phyloP scores from a whole-genome alignment of 1,140 invertebrate genomes.

The Tetragnatha versicolor region DNA sequence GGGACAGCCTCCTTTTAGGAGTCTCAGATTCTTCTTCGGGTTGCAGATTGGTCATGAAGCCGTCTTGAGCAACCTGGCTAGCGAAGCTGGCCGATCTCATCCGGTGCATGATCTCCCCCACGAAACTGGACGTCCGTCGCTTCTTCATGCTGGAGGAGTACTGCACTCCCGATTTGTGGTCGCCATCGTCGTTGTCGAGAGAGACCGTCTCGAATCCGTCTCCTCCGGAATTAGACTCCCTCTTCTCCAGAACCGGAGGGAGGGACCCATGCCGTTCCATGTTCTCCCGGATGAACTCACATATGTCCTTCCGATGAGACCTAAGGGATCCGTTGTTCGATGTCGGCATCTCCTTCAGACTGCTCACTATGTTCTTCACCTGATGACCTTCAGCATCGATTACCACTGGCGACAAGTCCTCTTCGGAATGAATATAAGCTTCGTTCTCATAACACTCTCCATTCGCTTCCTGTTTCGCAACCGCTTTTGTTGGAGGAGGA shows the following conservation, averaged over 20 bases:
- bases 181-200: neutral
- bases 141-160: slow-evolving; percentile 7
- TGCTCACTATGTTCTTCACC: neutral
- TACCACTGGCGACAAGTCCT: neutral
- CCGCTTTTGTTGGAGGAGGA: too few species aligned
- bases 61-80: slow-evolving; percentile 39
- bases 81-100: slow-evolving; percentile 36
- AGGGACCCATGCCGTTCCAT: slow-evolving; percentile 14
- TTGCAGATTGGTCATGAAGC: neutral
- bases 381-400: neutral
- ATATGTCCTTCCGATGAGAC: neutral
- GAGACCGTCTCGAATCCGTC: neutral
- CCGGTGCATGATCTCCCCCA: slow-evolving; percentile 15
- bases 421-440: neutral
- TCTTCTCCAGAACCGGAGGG: slow-evolving; percentile 37
- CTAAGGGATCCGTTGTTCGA: neutral
- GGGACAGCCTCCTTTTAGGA: neutral
- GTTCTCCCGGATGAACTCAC: neutral
- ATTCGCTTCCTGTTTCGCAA: too few species aligned
- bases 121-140: slow-evolving; percentile 21
- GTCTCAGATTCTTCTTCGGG: neutral
- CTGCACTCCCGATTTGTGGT: neutral
- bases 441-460: slow-evolving; percentile 21
- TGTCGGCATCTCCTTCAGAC: neutral
- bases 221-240: neutral